Percentiles rank a stretch among this genome's conserved stretches.
These are phyloP conservation scores for Acholoe squamosa DNA, from an alignment of 2,888 invertebrate species.

Conservation along the genomic window DNA sequence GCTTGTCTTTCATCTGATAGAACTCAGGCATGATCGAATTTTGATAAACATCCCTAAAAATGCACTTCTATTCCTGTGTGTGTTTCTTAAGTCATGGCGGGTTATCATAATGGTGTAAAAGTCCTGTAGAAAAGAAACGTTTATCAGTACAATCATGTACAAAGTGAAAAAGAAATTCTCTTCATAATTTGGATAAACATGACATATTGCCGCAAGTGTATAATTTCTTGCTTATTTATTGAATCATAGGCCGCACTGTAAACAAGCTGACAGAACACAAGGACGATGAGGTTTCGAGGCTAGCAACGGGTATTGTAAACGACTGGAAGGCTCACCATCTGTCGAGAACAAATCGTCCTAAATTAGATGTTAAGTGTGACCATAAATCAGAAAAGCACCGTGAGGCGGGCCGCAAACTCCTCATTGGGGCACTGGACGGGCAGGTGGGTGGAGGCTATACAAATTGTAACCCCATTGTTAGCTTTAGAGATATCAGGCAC, in stretches of 20 bases:
- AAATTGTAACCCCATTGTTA: too few relatives aligned
- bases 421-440: slow-evolving; percentile 72
- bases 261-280: slow-evolving; percentile 76
- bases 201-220: not conserved
- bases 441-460: slow-evolving; percentile 47
- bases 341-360: slow-evolving; percentile 73
- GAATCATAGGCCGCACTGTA: slow-evolving; percentile 74
- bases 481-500: too few relatives aligned
- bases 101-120: too few relatives aligned
- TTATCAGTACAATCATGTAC: too few relatives aligned
- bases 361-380: slow-evolving; percentile 79
- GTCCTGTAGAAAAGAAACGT: too few relatives aligned
- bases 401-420: slow-evolving; percentile 72
- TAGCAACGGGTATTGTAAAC: slow-evolving; percentile 74
- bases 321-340: slow-evolving; percentile 77
- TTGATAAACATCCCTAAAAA: too few relatives aligned
- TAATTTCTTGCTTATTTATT: too few relatives aligned
- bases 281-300: slow-evolving; percentile 74
- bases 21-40: too few relatives aligned
- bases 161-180: too few relatives aligned
- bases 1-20: too few relatives aligned
- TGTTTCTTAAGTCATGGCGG: too few relatives aligned
- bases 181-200: not conserved
- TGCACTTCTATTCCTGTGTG: too few relatives aligned
- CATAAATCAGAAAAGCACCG: slow-evolving; percentile 76